A percentile compares a stretch with the other conserved stretches of the same genome.
These are phyloP conservation scores for Syritta pipiens DNA, from an alignment of 2,888 invertebrate genomes.

Conservation along the genomic window DNA sequence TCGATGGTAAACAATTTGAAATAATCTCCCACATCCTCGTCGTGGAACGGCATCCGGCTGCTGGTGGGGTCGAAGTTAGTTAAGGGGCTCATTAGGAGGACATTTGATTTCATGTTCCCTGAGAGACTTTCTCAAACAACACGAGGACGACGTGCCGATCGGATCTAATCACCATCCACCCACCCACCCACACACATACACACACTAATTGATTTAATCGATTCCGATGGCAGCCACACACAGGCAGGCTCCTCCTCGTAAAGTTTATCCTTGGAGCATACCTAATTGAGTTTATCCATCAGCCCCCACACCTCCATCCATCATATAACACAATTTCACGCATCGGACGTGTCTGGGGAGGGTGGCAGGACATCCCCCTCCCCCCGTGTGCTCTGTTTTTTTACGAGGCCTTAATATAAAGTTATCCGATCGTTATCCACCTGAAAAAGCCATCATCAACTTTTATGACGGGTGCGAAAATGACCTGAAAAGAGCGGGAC, in stretches of 20 bases:
- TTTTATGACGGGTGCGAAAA: constrained; percentile 43
- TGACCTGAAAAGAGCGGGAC: constrained; percentile 21
- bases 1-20: too few relatives aligned
- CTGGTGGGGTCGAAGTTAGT: too few relatives aligned
- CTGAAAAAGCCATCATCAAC: constrained; percentile 33
- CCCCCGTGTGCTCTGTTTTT: not conserved
- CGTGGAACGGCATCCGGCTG: too few relatives aligned
- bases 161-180: too few relatives aligned
- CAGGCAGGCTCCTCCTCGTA: too few relatives aligned
- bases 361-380: not conserved
- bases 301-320: constrained; percentile 17
- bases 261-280: constrained; percentile 25
- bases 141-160: too few relatives aligned
- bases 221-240: not conserved
- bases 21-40: too few relatives aligned
- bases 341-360: constrained; percentile 34
- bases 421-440: constrained; percentile 46
- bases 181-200: too few relatives aligned
- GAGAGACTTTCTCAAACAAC: too few relatives aligned
- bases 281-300: constrained; percentile 41
- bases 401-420: constrained; percentile 45
- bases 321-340: constrained; percentile 31
- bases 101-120: too few relatives aligned
- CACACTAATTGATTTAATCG: constrained; percentile 31
- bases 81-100: too few relatives aligned